These are phyloP conservation scores for Melanotaenia boesemani DNA, from an alignment of 2,797 vertebrate genomes.

Conservation along the genomic window DNA sequence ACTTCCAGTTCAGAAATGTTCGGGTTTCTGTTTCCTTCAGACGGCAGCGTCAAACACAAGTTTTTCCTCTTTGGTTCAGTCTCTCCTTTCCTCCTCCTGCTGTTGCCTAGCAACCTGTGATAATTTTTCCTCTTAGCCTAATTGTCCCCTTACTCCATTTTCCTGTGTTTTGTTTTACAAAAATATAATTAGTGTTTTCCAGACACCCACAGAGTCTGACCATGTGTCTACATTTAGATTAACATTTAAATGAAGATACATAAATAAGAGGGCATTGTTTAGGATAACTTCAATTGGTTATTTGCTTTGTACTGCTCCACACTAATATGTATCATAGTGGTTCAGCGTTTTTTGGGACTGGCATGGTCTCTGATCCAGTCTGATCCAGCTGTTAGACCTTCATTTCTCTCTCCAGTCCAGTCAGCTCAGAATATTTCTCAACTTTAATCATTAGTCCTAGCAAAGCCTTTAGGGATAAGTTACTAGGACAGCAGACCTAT, in stretches of 20 bases:
- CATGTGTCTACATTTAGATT: background rate
- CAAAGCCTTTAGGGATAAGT: conserved; percentile 65
- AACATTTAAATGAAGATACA: background rate
- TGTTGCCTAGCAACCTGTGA: conserved; percentile 11
- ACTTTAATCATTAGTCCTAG: conserved; percentile 64
- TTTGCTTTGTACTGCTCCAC: background rate
- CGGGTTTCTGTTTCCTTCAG: no score
- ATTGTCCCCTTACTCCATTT: background rate
- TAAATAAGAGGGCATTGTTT: background rate
- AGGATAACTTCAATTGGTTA: conserved; percentile 1
- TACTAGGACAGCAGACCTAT: conserved; percentile 14
- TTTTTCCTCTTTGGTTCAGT: background rate
- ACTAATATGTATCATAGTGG: background rate
- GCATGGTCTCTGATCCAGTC: background rate
- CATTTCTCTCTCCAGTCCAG: conserved; percentile 2
- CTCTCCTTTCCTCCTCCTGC: background rate
- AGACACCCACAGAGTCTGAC: no score
- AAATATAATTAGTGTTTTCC: background rate
- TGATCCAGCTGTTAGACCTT: background rate
- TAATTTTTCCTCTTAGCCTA: background rate
- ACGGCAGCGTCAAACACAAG: background rate
- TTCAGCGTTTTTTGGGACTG: background rate
- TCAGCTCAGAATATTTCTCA: conserved; percentile 27
- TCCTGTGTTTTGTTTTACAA: background rate
- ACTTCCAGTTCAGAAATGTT: no score